Base-by-base conservation (phyloP, 2,113 vertebrate genomes). In the Mobula birostris region DNA sequence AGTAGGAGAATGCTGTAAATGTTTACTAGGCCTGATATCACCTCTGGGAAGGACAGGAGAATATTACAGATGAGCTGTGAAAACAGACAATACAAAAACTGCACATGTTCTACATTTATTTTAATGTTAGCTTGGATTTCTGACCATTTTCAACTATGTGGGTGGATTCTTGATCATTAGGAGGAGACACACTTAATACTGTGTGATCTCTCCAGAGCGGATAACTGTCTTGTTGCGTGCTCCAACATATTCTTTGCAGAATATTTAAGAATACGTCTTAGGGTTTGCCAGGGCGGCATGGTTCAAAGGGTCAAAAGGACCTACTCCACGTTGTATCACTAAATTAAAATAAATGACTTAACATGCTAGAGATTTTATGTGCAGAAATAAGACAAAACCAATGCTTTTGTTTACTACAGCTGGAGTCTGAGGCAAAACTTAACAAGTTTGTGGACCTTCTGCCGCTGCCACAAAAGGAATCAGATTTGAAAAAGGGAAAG, bases 381-480 rank as follows among this genome's bases (percentile, higher is more conserved):
- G 3, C 17, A 32, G 63, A 32, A 32, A 72, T 66, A 92, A 24
- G 14, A 72, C 32, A 27, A 11, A 48, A 8, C 58, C 21, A 72
- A 24, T 24, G 17, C 19, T 5, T 92, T 27, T 72, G 70, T 21
- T 92, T 72, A 72, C 79, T 94, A 63, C 94, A 94, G 72, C 74
- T 94, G 56, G 21, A 80, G 14, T 58, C n/a, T 21, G 48, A 61
- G 24, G 94, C 74, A 77, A 58, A 61, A 27, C 72, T 78, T 4
- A 78, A 94, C n/a, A 32, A 94, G 8, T 94, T 32, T 94, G 94
- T 94, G 27, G 27, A 32, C 2, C 7, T 79, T 48, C 48, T 94
- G 9, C 74, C 40, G 12, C 48, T 79, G 76, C 94, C 94, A 9
- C 61, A 19, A 61, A 4, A 15, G 61, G 8, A 0, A 8, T 17